Evolutionary conservation across 2,888 invertebrate genomes (phyloP), one percentile per base, ranked within the genome.

Genomic region (Caenorhabditis sp.): DNA sequence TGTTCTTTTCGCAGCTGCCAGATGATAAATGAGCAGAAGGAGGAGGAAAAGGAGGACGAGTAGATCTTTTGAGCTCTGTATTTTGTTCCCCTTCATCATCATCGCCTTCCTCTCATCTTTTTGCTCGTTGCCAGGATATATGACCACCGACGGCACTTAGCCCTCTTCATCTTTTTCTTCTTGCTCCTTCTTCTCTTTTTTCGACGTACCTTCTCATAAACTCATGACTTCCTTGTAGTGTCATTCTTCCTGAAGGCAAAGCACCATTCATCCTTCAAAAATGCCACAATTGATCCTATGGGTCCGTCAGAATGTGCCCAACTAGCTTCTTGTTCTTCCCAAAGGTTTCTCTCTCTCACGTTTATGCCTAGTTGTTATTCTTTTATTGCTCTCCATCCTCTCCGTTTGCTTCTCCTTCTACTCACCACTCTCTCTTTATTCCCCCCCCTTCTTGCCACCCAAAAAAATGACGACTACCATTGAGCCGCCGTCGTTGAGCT

Each of bases 311-410:
- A n/a, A n/a, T n/a, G n/a, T n/a, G n/a, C 47, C 35, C 24, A 20
- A 50, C 35, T 18, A 22, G 40, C 40, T 37, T 13, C 40, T 40
- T n/a, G n/a, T n/a, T n/a, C n/a, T n/a, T n/a, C n/a, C 61, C 44
- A 53, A 40, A 40, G 40, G 40, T 40, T 40, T 67, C 68, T 50
- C 62, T 20, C 61, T 62, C 69, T 69, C 69, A 61, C 68, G 61
- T 68, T 77, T 77, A 69, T 77, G 44, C 51, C 58, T 69, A 68
- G 64, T 77, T 77, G 55, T 77, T 69, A 69, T 69, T 69, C 62
- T 69, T 77, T 77, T 77, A 77, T 77, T 69, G 77, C 64, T 61
- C 62, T 61, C 53, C 35, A 8, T 47, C 32, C 22, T n/a, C n/a
- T n/a, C 55, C 64, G 20, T 55, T 37, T 37, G n/a, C 40, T 26